Evolutionary conservation across 1,140 invertebrate genomes (phyloP).

Genomic region (Hypothenemus hampei): DNA sequence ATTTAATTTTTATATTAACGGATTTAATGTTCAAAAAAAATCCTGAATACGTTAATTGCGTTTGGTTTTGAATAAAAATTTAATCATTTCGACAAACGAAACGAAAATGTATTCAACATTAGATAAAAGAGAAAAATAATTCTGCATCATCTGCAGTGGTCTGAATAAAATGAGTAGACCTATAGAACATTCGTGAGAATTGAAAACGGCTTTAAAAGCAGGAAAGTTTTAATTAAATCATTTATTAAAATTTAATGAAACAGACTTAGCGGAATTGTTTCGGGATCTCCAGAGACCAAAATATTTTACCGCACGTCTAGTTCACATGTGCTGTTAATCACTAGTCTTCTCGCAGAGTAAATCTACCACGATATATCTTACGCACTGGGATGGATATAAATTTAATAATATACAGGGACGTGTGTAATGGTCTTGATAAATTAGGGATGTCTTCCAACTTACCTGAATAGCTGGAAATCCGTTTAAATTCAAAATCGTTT

Average conservation of each 20-base stretch:
- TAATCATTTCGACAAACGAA: too few relatives aligned
- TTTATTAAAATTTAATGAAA: constrained; percentile 24
- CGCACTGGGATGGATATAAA: constrained; percentile 26
- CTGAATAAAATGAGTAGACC: constrained; percentile 10
- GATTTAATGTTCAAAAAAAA: too few relatives aligned
- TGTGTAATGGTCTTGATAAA: constrained; percentile 30
- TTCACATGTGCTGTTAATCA: constrained; percentile 28
- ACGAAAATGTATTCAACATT: constrained; percentile 1
- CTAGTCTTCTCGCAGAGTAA: constrained; percentile 24
- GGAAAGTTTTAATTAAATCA: constrained; percentile 27
- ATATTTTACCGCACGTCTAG: constrained; percentile 18
- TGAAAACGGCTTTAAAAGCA: constrained; percentile 22
- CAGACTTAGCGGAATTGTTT: constrained; percentile 23
- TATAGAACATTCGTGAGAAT: constrained; percentile 21
- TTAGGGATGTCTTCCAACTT: constrained; percentile 26
- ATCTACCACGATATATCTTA: constrained; percentile 29
- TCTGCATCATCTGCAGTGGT: constrained; percentile 14
- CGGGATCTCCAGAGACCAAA: constrained; percentile 16
- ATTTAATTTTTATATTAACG: too few relatives aligned
- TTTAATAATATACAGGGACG: constrained; percentile 30
- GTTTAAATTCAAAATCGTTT: constrained; percentile 23
- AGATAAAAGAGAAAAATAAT: constrained; percentile 11
- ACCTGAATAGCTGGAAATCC: constrained; percentile 25
- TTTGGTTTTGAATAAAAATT: too few relatives aligned
- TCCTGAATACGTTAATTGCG: too few relatives aligned